These are phyloP conservation scores for Bradypodion ventrale DNA, from an alignment of 2,797 vertebrate species.

Conservation along the genomic window DNA sequence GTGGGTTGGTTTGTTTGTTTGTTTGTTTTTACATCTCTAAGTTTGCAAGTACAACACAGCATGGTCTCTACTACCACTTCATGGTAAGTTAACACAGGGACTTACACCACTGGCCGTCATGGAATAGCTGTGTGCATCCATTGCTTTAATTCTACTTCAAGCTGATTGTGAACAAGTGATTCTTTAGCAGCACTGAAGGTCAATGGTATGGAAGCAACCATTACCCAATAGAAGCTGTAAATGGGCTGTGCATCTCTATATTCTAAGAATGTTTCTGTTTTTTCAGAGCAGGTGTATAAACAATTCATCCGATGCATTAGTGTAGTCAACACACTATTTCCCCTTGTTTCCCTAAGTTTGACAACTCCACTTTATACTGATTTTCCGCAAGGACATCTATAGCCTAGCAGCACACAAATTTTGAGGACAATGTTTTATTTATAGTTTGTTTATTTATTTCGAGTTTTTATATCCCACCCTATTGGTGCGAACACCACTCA, in stretches of 20 bases:
- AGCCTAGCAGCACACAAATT: constrained; percentile 46
- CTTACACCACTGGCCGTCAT: neutral
- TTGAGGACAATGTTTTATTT: constrained; percentile 44
- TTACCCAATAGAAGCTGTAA: neutral
- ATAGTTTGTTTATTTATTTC: too few species aligned
- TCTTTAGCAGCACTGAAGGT: neutral
- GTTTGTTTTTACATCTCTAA: neutral
- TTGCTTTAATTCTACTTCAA: neutral
- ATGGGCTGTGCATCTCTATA: neutral
- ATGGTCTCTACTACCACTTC: neutral
- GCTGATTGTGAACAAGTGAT: neutral
- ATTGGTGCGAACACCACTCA: too few species aligned
- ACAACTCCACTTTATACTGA: constrained; percentile 56
- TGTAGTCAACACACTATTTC: constrained; percentile 50
- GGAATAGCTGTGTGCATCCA: neutral
- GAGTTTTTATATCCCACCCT: too few species aligned
- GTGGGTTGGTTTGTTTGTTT: too few species aligned
- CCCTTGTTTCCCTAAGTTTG: constrained; percentile 65
- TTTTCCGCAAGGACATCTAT: constrained; percentile 52
- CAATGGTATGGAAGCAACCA: neutral
- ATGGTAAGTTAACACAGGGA: neutral
- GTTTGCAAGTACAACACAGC: neutral
- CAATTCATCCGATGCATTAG: constrained; percentile 26
- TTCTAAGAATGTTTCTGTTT: constrained; percentile 7
- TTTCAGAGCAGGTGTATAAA: constrained; percentile 6